A percentile compares a stretch with the other conserved stretches of the same genome.
Conservation (phyloP, 2,113 vertebrate species). For the Myotis yumanensis region DNA sequence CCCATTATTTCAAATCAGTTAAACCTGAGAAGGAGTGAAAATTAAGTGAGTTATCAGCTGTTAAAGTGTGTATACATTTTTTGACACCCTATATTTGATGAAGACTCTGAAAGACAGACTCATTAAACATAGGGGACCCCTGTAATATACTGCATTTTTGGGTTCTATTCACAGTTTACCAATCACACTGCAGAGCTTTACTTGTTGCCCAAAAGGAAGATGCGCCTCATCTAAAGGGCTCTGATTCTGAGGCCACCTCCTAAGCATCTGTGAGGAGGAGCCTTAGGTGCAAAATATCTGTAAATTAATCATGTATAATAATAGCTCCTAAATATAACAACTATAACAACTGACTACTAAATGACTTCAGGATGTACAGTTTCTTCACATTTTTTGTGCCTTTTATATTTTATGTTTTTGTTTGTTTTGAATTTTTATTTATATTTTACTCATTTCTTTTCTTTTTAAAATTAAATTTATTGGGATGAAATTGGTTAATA, state of each 20-base stretch:
- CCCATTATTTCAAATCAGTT: too few relatives aligned
- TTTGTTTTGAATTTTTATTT: background rate
- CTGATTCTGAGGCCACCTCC: background rate
- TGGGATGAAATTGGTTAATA: background rate
- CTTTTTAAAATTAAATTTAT: background rate
- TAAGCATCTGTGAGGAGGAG: background rate
- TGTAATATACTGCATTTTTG: background rate
- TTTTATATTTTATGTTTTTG: background rate
- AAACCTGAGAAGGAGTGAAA: too few relatives aligned
- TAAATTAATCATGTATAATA: background rate
- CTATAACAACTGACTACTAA: background rate
- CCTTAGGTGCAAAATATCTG: background rate
- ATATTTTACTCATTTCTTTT: background rate
- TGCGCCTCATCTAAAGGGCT: background rate
- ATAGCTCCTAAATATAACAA: background rate
- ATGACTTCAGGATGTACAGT: background rate
- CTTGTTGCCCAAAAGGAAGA: background rate
- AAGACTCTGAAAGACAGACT: background rate
- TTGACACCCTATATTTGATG: background rate
- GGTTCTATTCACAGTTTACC: background rate
- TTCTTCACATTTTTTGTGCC: constrained; percentile 3
- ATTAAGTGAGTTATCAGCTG: too few relatives aligned
- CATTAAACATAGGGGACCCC: background rate
- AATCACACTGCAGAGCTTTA: background rate
- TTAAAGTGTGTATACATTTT: too few relatives aligned